These are phyloP conservation scores for Semibalanus balanoides DNA, from an alignment of 1,140 invertebrate genomes.

Conservation along the genomic window DNA sequence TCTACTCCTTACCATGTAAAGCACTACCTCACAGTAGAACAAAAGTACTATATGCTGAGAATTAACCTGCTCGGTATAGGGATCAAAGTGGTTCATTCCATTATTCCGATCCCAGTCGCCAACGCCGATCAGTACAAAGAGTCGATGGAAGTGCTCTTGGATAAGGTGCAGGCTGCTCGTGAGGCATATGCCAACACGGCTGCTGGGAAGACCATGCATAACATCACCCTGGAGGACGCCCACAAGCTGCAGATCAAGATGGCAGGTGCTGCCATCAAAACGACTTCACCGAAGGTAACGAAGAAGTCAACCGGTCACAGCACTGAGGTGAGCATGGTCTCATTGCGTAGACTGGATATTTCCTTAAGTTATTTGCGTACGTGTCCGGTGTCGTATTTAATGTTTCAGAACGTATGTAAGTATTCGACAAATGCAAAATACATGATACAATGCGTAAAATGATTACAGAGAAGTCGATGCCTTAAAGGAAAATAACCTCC, in stretches of 20 bases:
- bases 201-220: neutral
- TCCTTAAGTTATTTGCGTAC: too few species aligned
- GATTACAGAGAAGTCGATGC: too few species aligned
- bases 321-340: too few species aligned
- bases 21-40: neutral
- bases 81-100: neutral
- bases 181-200: neutral
- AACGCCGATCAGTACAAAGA: neutral
- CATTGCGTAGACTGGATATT: too few species aligned
- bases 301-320: too few species aligned
- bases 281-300: too few species aligned
- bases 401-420: too few species aligned
- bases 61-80: neutral
- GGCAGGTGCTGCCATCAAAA: too few species aligned
- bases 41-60: neutral
- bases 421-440: too few species aligned
- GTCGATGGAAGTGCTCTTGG: neutral
- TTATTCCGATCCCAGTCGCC: neutral
- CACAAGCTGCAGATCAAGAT: neutral
- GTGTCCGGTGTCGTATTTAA: too few species aligned
- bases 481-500: too few species aligned
- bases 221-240: neutral
- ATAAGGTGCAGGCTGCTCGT: neutral
- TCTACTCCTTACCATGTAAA: neutral
- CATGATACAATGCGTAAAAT: too few species aligned